These are phyloP conservation scores for Rhinoderma darwinii DNA, from an alignment of 2,113 vertebrate species.

Conservation along the genomic window DNA sequence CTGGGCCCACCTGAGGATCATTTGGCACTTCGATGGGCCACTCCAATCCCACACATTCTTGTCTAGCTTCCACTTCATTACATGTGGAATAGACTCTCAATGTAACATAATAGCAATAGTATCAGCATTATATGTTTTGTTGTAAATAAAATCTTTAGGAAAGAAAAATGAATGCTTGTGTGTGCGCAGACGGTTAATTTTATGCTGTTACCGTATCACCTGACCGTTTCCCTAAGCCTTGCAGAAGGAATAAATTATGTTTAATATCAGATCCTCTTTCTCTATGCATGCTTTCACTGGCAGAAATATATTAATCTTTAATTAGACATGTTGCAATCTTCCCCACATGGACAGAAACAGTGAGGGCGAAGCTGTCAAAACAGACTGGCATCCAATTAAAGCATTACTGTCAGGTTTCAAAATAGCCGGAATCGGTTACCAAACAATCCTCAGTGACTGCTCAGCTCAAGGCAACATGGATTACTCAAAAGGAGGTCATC, in stretches of 20 bases:
- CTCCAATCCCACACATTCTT: background rate
- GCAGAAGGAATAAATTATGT: slow-evolving; percentile 19
- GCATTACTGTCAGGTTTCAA: slow-evolving; percentile 28
- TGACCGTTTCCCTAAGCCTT: background rate
- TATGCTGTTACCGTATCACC: background rate
- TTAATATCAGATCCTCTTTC: slow-evolving; percentile 23
- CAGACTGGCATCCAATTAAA: slow-evolving; percentile 39
- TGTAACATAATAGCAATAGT: background rate
- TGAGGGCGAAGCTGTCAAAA: slow-evolving; percentile 35
- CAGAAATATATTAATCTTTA: slow-evolving; percentile 35
- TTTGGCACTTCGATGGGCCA: too few relatives aligned
- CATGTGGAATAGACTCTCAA: background rate
- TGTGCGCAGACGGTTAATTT: background rate
- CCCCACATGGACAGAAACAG: slow-evolving; percentile 18
- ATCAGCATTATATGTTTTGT: background rate
- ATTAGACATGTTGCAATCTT: slow-evolving; percentile 37
- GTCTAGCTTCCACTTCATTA: background rate
- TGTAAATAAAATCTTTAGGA: background rate
- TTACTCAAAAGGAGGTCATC: slow-evolving; percentile 27
- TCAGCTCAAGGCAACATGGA: slow-evolving; percentile 31
- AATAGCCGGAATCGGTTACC: slow-evolving; percentile 25
- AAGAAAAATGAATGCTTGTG: background rate
- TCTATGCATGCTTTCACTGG: background rate
- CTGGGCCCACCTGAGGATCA: background rate
- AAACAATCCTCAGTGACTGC: slow-evolving; percentile 32